Evolutionary conservation across 30 jellyfish, hydroid and myxozoan genomes (phyloP).

Genomic region (Cassiopea xamachana): DNA sequence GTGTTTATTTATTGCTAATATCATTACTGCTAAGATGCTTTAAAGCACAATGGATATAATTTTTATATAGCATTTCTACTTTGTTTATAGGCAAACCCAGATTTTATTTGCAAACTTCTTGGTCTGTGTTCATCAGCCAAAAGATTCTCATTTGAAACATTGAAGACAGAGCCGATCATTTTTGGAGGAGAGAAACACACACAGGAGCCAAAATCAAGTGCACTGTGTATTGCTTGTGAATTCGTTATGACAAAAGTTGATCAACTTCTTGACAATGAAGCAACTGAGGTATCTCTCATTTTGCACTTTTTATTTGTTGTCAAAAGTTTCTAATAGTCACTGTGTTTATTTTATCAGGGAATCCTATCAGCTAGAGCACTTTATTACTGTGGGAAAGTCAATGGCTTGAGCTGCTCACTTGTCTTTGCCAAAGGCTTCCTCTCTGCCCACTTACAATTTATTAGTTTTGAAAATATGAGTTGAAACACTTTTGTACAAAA

Average conservation of each 20-base stretch:
- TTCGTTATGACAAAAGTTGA: slow-evolving; percentile 56
- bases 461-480: no score
- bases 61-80: background rate
- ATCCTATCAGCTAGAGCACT: no score
- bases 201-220: slow-evolving; percentile 54
- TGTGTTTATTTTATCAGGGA: no score
- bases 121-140: slow-evolving; percentile 53
- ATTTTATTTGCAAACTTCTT: slow-evolving; percentile 46
- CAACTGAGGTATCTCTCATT: slow-evolving; percentile 36
- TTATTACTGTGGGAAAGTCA: no score
- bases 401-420: no score
- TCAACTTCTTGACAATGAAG: slow-evolving; percentile 1
- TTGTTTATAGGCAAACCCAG: slow-evolving; percentile 49
- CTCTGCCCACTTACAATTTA: no score
- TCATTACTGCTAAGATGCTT: no score
- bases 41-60: no score
- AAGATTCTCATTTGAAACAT: slow-evolving; percentile 5
- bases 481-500: background rate
- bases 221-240: slow-evolving; percentile 65
- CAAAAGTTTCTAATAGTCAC: no score
- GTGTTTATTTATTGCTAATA: no score
- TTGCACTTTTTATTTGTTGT: background rate
- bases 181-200: slow-evolving; percentile 27
- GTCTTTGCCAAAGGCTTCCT: no score
- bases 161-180: slow-evolving; percentile 32